Percentiles rank a stretch among this genome's conserved stretches.
Evolutionary conservation across 1,140 invertebrate genomes (phyloP).

Genomic region (Bombus superbus): DNA sequence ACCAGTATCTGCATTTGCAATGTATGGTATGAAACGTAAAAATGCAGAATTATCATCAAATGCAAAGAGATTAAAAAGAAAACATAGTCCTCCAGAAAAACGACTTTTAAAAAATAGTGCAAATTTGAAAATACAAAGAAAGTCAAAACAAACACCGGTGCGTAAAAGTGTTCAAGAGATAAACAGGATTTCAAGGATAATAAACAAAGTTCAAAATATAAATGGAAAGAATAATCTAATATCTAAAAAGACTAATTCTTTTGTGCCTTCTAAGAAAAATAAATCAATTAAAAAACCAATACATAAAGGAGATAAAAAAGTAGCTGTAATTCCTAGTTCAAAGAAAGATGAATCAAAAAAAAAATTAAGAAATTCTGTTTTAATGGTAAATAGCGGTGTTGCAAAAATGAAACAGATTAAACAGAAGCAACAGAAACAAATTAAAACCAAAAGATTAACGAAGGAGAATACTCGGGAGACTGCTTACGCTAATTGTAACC

Average conservation of each 20-base stretch:
- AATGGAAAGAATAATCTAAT: constrained; percentile 6
- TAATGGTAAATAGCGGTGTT: not conserved
- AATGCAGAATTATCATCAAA: constrained; percentile 2
- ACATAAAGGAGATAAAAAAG: not conserved
- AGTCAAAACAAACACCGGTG: not conserved
- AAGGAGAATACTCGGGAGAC: not conserved
- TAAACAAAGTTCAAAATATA: not conserved
- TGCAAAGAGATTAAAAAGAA: constrained; percentile 47
- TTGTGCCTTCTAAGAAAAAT: not conserved
- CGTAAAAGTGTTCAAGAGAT: not conserved
- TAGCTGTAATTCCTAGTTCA: not conserved
- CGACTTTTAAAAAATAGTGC: not conserved
- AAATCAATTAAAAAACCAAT: not conserved
- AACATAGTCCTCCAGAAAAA: not conserved
- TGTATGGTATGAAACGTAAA: constrained; percentile 56
- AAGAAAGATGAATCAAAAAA: not conserved
- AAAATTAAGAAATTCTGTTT: not conserved
- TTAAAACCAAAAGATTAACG: not conserved
- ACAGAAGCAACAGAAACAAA: not conserved
- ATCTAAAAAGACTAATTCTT: not conserved
- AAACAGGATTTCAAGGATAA: not conserved
- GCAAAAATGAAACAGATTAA: constrained; percentile 21
- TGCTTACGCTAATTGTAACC: not conserved
- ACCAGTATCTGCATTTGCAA: constrained; percentile 58
- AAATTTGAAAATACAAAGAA: not conserved